phyloP scores from a whole-genome alignment of 2,113 vertebrate genomes.

The Macheiramphus alcinus region DNA sequence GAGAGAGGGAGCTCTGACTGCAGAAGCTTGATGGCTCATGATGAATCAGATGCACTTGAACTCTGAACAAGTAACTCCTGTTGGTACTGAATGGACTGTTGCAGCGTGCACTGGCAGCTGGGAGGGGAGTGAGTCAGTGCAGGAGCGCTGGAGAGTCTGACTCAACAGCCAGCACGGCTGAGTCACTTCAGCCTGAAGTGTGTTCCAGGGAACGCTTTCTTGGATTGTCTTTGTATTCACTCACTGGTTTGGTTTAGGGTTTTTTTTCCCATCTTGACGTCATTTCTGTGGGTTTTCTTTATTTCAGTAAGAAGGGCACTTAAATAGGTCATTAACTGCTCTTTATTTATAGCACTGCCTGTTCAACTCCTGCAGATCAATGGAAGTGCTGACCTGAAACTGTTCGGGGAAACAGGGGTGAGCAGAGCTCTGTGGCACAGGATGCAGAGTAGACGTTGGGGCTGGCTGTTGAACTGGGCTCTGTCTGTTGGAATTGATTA shows the following conservation, averaged over 20 bases:
- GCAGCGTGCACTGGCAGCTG: background rate
- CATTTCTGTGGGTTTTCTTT: background rate
- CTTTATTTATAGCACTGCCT: background rate
- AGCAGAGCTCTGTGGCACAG: background rate
- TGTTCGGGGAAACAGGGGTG: rapidly evolving
- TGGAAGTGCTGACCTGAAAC: background rate
- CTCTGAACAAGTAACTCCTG: background rate
- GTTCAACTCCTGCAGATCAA: background rate
- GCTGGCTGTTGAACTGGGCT: background rate
- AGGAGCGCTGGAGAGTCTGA: background rate
- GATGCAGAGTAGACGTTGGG: background rate
- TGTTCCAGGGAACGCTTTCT: background rate
- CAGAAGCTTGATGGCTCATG: background rate
- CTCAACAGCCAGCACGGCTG: background rate
- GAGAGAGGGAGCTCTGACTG: background rate
- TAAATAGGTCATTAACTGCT: background rate
- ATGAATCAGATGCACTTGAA: background rate
- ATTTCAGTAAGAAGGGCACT: background rate
- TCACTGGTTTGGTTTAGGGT: background rate
- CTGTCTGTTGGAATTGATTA: background rate
- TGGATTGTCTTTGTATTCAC: background rate
- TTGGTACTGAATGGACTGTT: background rate
- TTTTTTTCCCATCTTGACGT: background rate
- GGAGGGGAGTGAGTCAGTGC: background rate
- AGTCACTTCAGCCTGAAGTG: background rate